These are phyloP conservation scores for Dendrolimus houi DNA, from an alignment of 2,888 invertebrate genomes.

Conservation along the genomic window DNA sequence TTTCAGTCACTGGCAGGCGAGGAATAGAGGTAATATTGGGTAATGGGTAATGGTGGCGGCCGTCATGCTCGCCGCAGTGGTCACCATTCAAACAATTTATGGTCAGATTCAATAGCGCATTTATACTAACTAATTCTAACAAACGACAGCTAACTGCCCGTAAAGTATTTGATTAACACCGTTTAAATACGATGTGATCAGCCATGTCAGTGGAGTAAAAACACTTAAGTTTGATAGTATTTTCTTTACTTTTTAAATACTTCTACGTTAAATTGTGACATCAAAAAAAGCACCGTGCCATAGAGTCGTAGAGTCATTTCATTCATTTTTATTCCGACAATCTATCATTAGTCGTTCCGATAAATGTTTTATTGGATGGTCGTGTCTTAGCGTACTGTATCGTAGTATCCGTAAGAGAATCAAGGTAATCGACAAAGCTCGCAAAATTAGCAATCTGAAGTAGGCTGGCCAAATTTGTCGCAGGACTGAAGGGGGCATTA, in stretches of 20 bases:
- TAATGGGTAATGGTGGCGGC: slow-evolving; percentile 29
- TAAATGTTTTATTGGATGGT: too few species aligned
- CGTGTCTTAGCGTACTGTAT: too few species aligned
- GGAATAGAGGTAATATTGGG: slow-evolving; percentile 24
- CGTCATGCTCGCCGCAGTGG: slow-evolving; percentile 20
- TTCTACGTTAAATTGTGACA: not conserved
- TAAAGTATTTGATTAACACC: slow-evolving; percentile 20
- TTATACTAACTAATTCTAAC: slow-evolving; percentile 26
- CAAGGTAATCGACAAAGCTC: too few species aligned
- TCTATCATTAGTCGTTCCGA: too few species aligned
- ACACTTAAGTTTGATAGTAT: not conserved
- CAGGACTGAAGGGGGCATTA: too few species aligned
- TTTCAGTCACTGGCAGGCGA: slow-evolving; percentile 34
- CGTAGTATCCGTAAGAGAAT: too few species aligned
- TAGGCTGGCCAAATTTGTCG: too few species aligned
- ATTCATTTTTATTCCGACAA: too few species aligned
- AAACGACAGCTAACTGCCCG: slow-evolving; percentile 24
- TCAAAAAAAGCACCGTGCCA: not conserved
- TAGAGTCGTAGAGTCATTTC: not conserved
- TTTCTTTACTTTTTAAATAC: not conserved
- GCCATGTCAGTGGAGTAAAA: not conserved
- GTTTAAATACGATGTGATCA: not conserved
- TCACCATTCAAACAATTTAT: slow-evolving; percentile 40
- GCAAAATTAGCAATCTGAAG: too few species aligned
- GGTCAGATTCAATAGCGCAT: slow-evolving; percentile 18